phyloP scores from a whole-genome alignment of 2,797 vertebrate genomes.

The Trematomus bernacchii region DNA sequence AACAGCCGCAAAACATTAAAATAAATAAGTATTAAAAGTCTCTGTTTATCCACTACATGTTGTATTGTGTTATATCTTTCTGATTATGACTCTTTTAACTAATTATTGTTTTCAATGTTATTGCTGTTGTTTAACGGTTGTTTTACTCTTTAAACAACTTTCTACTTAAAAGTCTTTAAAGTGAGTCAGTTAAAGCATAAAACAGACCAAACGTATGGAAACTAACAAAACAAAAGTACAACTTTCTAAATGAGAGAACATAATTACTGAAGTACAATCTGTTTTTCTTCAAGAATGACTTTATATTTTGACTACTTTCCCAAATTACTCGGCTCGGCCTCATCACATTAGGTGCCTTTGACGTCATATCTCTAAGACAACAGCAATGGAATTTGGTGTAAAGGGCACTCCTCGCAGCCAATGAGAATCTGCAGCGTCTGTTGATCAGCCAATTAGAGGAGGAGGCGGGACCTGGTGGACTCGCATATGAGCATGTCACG shows the following conservation, averaged over 20 bases:
- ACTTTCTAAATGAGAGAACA: neutral
- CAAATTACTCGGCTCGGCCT: conserved; percentile 38
- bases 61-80: neutral
- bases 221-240: neutral
- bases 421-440: conserved; percentile 65
- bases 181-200: neutral
- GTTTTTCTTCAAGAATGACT: conserved; percentile 4
- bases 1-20: conserved; percentile 34
- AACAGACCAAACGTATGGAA: conserved; percentile 2
- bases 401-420: conserved; percentile 68
- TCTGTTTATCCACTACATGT: too few relatives aligned
- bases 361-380: conserved; percentile 83
- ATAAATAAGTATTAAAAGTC: conserved; percentile 7
- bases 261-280: neutral
- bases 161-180: neutral
- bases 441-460: conserved; percentile 70
- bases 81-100: neutral
- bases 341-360: conserved; percentile 76
- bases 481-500: conserved; percentile 73
- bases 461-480: conserved; percentile 43
- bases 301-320: conserved; percentile 32
- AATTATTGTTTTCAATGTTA: neutral
- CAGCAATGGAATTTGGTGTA: conserved; percentile 70
- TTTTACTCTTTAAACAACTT: neutral
- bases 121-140: neutral